phyloP scores from a whole-genome alignment of 2,113 vertebrate genomes.

The Misgurnus anguillicaudatus region DNA sequence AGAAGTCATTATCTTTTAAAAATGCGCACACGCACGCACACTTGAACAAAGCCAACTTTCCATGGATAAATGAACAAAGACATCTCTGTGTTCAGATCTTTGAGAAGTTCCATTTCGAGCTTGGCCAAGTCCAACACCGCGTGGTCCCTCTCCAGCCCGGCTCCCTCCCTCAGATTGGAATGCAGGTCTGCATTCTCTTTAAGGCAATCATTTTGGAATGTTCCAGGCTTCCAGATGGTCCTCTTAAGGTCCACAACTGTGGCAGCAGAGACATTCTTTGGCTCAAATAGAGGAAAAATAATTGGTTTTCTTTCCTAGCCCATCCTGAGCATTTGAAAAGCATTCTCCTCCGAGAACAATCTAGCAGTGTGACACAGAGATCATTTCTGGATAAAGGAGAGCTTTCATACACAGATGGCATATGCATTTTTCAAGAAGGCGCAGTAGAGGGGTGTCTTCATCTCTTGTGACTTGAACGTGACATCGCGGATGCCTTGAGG shows the following conservation, averaged over 20 bases:
- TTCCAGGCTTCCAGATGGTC: constrained; percentile 48
- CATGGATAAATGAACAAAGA: constrained; percentile 32
- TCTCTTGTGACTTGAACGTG: neutral
- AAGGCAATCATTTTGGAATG: constrained; percentile 52
- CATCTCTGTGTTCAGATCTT: constrained; percentile 30
- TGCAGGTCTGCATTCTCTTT: constrained; percentile 45
- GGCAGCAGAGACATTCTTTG: constrained; percentile 27
- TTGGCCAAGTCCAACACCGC: constrained; percentile 38
- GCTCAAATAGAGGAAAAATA: constrained; percentile 14
- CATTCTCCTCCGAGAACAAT: neutral
- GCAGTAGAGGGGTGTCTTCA: neutral
- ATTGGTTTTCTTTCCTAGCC: neutral
- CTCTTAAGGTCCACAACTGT: constrained; percentile 13
- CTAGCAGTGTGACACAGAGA: constrained; percentile 7
- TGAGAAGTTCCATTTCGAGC: constrained; percentile 12
- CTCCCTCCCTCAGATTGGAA: constrained; percentile 40
- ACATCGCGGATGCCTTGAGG: neutral
- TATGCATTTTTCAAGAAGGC: constrained; percentile 12
- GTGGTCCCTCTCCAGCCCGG: constrained; percentile 49
- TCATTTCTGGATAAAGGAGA: constrained; percentile 15
- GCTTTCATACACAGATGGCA: constrained; percentile 17
- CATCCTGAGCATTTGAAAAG: neutral
- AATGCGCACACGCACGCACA: neutral
- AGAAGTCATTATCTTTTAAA: constrained; percentile 14
- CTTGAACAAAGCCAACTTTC: constrained; percentile 35